Conservation (phyloP, 2,113 vertebrate species). For the Stomatorhinus ivindoensis region DNA sequence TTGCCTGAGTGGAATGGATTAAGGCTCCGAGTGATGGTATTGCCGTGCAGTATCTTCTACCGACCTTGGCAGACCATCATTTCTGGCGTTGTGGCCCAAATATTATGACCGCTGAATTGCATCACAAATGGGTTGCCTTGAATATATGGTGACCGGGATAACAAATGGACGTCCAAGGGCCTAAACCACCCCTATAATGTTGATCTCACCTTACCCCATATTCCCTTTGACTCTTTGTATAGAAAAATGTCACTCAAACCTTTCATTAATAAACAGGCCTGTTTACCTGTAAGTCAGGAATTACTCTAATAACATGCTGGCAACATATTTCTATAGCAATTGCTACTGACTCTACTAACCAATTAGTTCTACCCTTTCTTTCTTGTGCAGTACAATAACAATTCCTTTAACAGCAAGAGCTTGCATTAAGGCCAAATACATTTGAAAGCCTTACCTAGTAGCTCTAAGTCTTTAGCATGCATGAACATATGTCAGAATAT, state of each 20-base stretch:
- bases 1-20: not conserved
- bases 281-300: not conserved
- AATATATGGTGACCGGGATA: not conserved
- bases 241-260: not conserved
- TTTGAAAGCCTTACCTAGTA: not conserved
- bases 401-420: not conserved
- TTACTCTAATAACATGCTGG: not conserved
- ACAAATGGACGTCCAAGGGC: not conserved
- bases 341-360: not conserved
- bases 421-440: not conserved
- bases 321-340: conserved; percentile 4
- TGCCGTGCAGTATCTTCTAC: not conserved
- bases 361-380: not conserved
- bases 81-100: not conserved
- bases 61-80: not conserved
- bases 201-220: not conserved
- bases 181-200: not conserved
- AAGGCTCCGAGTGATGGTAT: not conserved
- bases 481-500: not conserved
- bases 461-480: not conserved
- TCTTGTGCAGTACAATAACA: not conserved
- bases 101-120: not conserved
- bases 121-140: not conserved
- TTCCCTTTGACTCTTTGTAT: not conserved
- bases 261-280: not conserved